Base-by-base conservation (phyloP, 2,888 invertebrate genomes). In the Torymus auratus region DNA sequence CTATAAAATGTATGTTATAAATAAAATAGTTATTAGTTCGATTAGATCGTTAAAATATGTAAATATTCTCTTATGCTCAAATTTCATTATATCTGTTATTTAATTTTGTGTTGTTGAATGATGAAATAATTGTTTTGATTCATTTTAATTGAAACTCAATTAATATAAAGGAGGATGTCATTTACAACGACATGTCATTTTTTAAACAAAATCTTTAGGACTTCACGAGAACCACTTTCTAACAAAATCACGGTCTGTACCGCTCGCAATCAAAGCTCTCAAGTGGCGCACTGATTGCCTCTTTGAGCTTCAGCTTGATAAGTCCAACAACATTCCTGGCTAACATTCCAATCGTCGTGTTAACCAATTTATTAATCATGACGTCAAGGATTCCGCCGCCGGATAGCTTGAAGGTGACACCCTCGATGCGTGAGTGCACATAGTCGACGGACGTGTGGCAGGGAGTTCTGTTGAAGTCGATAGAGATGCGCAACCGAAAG, bases 251-350 rank as follows among this genome's bases (percentile, higher is more conserved):
- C 13, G 83, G 80, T 28, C 85, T 82, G 28, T 80, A 85, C 64
- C 64, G 83, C 73, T 85, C 84, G 62, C 85, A 85, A 58, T 85
- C 56, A 7, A 85, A 84, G 12, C 56, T 64, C 28, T 81, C 62
- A 13, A 85, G 62, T 15, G 65, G 67, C 20, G 1, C 12, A 50
- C 13, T 17, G n/a, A 68, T 60, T 12, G 55, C 61, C 28, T 68
- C 12, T 14, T 61, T 76, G 0, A 68, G 1, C 14, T 76, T 68
- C 1, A 68, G 13, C 15, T 76, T 69, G 5, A 72, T 3, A 2
- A 41, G 53, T 1, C 20, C 53, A 62, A 62, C 61, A 7, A 61
- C 62, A 23, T 61, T 23, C 13, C 14, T 2, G 3, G 14, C 13
- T 12, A 53, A 72, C 1, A 12, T 3, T 5, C 23, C 2, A 11